Base-by-base conservation (phyloP, 2,888 invertebrate genomes). In the Erebia epiphron region DNA sequence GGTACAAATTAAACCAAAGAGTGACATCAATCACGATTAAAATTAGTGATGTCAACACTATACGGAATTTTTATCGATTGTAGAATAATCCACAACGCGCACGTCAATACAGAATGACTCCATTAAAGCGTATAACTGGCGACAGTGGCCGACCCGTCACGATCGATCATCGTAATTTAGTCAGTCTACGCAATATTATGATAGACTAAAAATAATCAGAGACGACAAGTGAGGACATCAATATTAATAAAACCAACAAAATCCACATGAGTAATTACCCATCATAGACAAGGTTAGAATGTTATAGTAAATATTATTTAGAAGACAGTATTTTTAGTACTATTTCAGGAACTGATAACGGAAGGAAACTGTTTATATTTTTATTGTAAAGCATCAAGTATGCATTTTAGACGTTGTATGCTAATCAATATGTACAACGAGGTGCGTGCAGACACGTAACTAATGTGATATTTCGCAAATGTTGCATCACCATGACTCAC, bases 81-180 rank as follows among this genome's bases (percentile, higher is more conserved):
- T 75, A 77, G 79, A 81, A 82, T 83, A 83, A 73, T 79, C 71
- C 77, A 76, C 75, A 67, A 71, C 73, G 74, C 75, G 79, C 75
- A 73, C 75, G 77, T 61, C 62, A 78, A 79, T 78, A 49, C 81
- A 86, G 84, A 86, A 85, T 85, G 78, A 81, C 79, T 79, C 76
- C 75, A 85, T 85, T 84, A 80, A 82, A 81, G 80, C 85, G 83
- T 84, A 79, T 83, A 84, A 86, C 82, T 75, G 75, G 76, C 79
- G 74, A 78, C 81, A 80, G 86, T 84, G 84, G 86, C 81, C 68
- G 76, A 71, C 79, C 80, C 84, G 83, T 83, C 85, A 83, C 86
- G 82, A 91, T 91, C 89, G 85, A 91, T 92, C 90, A 91, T 84
- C 78, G 79, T 86, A 85, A 87, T 83, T 81, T 83, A 80, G 52